Base-by-base conservation (phyloP, 2,888 invertebrate species). In the Ophraella communa region DNA sequence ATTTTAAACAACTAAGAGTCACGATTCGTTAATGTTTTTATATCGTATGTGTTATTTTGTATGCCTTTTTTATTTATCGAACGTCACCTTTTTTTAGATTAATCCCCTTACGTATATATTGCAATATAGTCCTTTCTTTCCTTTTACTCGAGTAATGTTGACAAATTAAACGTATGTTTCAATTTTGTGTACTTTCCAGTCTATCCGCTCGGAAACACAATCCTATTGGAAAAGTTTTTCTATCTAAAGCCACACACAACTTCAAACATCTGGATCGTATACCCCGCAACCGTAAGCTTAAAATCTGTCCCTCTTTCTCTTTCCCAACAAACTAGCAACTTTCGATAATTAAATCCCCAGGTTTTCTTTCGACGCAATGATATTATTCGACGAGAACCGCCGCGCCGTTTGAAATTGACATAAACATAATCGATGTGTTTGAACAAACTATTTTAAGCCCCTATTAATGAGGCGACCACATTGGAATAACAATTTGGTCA, bases 161-260 rank as follows among this genome's bases (percentile, higher is more conserved):
- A 39, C 39, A 39, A 39, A 39, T 39, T 39, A 39, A 39, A 17
- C 17, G 39, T 7, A 17, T 39, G 39, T 17, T 39, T 14, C 17
- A 35, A 35, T 35, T 14, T 17, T 14, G 39, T 39, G n/a, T 7
- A 39, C 14, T 39, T 39, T 39, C 14, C 17, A 39, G 14, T 17
- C 17, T 39, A 39, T 17, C 39, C 39, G 14, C 39, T 39, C 5
- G 14, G 14, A 39, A 39, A 17, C 39, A 39, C 39, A 39, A 39
- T 39, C 39, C 14, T 39, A 39, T 39, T 39, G 39, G 35, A 39
- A 39, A 39, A 39, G 39, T 49, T 49, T 49, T 49, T 17, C 17
- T 14, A 49, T n/a, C 49, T 49, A 24, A 27, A 49, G 17, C 24
- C 49, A 17, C 49, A 49, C 49, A 49, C 24, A 17, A 27, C 49